These are phyloP conservation scores for Crotalus viridis DNA, from an alignment of 2,113 vertebrate species.

Conservation along the genomic window DNA sequence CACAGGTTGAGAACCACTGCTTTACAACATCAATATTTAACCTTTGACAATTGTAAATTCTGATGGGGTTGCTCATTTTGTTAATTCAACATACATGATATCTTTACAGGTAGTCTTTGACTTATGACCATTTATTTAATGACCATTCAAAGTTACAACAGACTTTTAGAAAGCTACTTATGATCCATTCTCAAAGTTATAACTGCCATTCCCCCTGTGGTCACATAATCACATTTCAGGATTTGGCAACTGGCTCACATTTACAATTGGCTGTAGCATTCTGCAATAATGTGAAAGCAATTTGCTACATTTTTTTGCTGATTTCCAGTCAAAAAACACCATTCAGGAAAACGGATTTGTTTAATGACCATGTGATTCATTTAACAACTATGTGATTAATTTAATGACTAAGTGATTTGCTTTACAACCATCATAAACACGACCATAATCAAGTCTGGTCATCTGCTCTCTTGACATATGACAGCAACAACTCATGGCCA, in stretches of 20 bases:
- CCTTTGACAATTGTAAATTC: background rate
- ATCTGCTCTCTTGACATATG: background rate
- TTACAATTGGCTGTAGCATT: background rate
- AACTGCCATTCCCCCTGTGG: background rate
- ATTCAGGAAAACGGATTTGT: background rate
- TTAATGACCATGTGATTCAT: background rate
- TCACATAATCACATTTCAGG: background rate
- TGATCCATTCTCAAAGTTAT: background rate
- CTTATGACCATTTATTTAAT: background rate
- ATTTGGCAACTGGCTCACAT: background rate
- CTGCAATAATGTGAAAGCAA: background rate
- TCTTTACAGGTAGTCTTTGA: background rate
- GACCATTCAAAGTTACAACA: background rate
- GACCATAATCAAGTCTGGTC: background rate
- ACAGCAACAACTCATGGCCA: background rate
- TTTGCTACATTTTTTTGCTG: background rate
- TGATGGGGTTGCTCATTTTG: background rate
- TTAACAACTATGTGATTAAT: background rate
- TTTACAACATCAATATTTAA: background rate
- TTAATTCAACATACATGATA: background rate
- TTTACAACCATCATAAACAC: background rate
- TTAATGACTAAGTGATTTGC: background rate
- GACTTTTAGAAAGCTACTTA: background rate
- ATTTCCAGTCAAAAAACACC: background rate
- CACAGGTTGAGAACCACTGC: no score